Evolutionary conservation across 2,113 vertebrate genomes (phyloP).

Genomic region (Pholis gunnellus): DNA sequence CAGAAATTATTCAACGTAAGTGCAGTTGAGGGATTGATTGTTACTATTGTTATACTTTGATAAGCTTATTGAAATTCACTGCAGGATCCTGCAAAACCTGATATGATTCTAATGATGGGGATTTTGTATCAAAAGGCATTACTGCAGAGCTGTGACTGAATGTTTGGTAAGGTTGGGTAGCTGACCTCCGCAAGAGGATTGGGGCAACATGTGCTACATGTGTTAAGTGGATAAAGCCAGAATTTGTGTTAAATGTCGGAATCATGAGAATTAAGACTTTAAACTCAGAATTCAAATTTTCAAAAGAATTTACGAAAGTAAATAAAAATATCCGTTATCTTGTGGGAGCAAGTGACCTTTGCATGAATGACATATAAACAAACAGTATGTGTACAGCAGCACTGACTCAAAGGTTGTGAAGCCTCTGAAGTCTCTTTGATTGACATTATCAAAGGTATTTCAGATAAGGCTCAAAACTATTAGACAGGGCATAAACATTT

Average conservation of each 20-base stretch:
- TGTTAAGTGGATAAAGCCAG: neutral
- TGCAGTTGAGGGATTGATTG: slow-evolving; percentile 39
- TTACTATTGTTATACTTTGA: slow-evolving; percentile 27
- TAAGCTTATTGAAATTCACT: slow-evolving; percentile 40
- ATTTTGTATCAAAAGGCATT: slow-evolving; percentile 10
- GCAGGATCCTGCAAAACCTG: slow-evolving; percentile 19
- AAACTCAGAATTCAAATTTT: neutral
- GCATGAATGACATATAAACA: neutral
- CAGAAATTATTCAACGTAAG: slow-evolving; percentile 35
- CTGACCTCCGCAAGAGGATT: neutral
- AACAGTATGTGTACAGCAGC: neutral
- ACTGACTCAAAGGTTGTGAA: neutral
- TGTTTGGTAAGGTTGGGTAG: slow-evolving; percentile 17
- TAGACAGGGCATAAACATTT: neutral
- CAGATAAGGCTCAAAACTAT: neutral
- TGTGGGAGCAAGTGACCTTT: neutral
- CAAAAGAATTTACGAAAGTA: neutral
- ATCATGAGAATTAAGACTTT: neutral
- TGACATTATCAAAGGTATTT: slow-evolving; percentile 11
- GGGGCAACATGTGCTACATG: neutral
- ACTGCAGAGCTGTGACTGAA: slow-evolving; percentile 24
- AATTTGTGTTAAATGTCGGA: neutral
- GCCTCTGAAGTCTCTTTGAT: slow-evolving; percentile 3
- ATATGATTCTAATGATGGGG: slow-evolving; percentile 13
- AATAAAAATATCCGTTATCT: neutral